Conservation (phyloP, 2,797 vertebrate species). For the Choloepus didactylus region DNA sequence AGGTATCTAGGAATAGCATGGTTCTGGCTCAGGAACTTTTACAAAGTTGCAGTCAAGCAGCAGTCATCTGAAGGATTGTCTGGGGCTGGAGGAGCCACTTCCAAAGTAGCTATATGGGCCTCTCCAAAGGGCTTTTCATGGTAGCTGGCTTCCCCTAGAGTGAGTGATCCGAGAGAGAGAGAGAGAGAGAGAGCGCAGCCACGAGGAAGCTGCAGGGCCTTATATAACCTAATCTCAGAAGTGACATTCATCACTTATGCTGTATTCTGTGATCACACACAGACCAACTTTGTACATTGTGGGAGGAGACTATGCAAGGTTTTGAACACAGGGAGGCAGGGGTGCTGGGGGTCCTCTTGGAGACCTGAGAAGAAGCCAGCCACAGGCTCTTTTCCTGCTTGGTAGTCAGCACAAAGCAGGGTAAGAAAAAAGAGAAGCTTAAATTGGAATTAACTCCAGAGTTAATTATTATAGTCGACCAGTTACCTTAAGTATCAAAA, state of each 20-base stretch:
- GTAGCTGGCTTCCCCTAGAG: background rate
- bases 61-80: background rate
- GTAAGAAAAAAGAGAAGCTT: background rate
- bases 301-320: background rate
- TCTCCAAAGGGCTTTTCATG: background rate
- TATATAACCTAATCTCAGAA: background rate
- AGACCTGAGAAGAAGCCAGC: background rate
- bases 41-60: background rate
- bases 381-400: background rate
- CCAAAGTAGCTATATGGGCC: background rate
- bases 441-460: background rate
- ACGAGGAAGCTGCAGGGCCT: background rate
- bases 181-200: background rate
- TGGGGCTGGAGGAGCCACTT: background rate
- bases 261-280: background rate
- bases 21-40: background rate
- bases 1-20: background rate
- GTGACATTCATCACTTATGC: background rate
- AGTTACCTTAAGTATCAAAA: background rate
- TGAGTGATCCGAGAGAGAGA: background rate
- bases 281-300: background rate
- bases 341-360: background rate
- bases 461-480: background rate
- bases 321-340: background rate
- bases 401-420: background rate